Percentiles rank a stretch among this genome's conserved stretches.
phyloP scores from a whole-genome alignment of 1,140 invertebrate genomes.

The Sinella curviseta region DNA sequence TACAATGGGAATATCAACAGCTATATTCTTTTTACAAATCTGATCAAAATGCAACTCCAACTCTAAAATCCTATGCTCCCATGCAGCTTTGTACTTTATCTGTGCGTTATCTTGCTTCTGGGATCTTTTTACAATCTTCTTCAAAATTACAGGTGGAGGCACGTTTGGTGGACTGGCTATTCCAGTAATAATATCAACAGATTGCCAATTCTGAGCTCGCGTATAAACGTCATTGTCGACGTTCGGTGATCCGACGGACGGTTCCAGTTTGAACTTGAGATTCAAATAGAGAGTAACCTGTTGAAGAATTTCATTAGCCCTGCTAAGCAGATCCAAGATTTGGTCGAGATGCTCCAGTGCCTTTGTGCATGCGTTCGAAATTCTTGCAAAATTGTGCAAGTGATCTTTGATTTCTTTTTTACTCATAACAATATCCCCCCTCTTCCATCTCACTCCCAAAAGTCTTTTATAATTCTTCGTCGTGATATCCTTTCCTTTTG shows the following conservation, averaged over 20 bases:
- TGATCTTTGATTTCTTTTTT: too few species aligned
- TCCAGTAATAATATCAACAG: background rate
- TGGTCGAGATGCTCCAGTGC: background rate
- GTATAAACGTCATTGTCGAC: background rate
- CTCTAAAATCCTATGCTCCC: background rate
- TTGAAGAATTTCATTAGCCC: background rate
- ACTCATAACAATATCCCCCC: too few species aligned
- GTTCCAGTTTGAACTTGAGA: background rate
- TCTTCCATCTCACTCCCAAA: too few species aligned
- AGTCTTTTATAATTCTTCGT: too few species aligned
- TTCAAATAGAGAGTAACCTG: background rate
- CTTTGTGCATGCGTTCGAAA: background rate
- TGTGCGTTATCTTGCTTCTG: background rate
- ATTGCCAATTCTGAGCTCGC: background rate
- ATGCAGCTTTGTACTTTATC: background rate
- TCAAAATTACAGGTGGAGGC: background rate
- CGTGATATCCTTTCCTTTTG: too few species aligned
- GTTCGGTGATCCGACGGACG: background rate
- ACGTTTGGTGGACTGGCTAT: background rate
- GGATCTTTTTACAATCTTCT: background rate
- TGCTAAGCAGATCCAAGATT: background rate
- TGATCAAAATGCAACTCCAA: background rate
- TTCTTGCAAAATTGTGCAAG: background rate
- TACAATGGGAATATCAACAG: background rate
- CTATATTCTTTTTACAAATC: background rate